Conservation (phyloP, 2,888 invertebrate species). For the Smittia aterrima region DNA sequence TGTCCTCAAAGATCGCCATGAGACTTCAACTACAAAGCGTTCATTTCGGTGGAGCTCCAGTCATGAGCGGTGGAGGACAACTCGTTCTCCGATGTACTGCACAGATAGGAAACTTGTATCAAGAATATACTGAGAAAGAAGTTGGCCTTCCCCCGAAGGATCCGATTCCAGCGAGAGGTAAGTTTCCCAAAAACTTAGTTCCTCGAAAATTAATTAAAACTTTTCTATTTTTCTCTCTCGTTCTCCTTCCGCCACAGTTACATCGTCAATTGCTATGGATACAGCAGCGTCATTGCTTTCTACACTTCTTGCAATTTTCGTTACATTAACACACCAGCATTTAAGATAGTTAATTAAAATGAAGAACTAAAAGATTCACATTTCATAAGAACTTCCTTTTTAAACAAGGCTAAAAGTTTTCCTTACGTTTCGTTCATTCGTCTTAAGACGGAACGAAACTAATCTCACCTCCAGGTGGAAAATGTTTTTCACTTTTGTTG, state of each 20-base stretch:
- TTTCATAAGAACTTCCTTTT: not conserved
- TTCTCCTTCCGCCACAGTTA: conserved; percentile 30
- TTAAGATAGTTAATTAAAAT: conserved; percentile 40
- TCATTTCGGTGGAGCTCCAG: conserved; percentile 47
- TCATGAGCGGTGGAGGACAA: conserved; percentile 43
- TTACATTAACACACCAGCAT: conserved; percentile 36
- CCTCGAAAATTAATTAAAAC: conserved; percentile 37
- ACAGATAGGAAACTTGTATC: conserved; percentile 67
- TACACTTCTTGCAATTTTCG: conserved; percentile 20
- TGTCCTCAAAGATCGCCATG: conserved; percentile 51
- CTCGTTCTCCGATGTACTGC: conserved; percentile 70
- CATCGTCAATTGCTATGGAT: conserved; percentile 36
- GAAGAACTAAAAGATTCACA: not conserved
- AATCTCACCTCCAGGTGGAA: not conserved
- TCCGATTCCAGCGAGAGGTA: conserved; percentile 78
- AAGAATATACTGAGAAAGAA: conserved; percentile 65
- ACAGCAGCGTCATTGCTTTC: conserved; percentile 21
- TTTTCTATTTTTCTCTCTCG: conserved; percentile 18
- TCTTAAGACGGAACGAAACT: not conserved
- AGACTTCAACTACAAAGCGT: conserved; percentile 52
- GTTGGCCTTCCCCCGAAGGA: conserved; percentile 70
- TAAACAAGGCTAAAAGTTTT: not conserved
- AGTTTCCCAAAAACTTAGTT: conserved; percentile 45
- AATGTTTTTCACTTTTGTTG: not conserved
- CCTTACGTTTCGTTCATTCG: not conserved